These are phyloP conservation scores for Corvus hawaiiensis DNA, from an alignment of 2,113 vertebrate species.

Conservation along the genomic window DNA sequence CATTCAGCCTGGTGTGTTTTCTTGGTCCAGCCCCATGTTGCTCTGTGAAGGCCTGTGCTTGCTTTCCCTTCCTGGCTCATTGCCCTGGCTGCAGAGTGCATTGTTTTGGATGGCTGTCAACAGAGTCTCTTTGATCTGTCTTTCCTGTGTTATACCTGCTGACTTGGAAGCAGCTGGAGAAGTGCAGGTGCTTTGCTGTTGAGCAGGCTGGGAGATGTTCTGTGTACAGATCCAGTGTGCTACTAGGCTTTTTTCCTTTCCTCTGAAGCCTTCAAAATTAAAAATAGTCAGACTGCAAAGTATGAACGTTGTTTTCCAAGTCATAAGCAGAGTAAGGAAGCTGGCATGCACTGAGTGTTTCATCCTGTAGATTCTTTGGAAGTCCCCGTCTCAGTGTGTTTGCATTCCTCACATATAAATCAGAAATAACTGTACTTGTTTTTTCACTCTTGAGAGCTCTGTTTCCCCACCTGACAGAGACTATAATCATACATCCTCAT, in stretches of 20 bases:
- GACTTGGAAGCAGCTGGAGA: neutral
- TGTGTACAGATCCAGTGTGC: neutral
- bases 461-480: neutral
- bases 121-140: slow-evolving; percentile 14
- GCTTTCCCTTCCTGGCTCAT: slow-evolving; percentile 6
- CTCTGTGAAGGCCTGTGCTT: slow-evolving; percentile 20
- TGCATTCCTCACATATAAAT: neutral
- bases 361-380: neutral
- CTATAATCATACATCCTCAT: neutral
- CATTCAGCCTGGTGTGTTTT: neutral
- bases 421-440: neutral
- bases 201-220: neutral
- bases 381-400: neutral
- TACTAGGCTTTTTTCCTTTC: neutral
- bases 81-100: neutral
- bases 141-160: slow-evolving; percentile 29
- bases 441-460: neutral
- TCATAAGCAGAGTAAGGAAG: neutral
- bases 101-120: slow-evolving; percentile 27
- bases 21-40: neutral
- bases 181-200: neutral
- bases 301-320: neutral
- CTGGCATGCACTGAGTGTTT: neutral
- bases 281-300: neutral
- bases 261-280: neutral